phyloP scores from a whole-genome alignment of 2,797 vertebrate genomes.

The Corythornis leucogaster region DNA sequence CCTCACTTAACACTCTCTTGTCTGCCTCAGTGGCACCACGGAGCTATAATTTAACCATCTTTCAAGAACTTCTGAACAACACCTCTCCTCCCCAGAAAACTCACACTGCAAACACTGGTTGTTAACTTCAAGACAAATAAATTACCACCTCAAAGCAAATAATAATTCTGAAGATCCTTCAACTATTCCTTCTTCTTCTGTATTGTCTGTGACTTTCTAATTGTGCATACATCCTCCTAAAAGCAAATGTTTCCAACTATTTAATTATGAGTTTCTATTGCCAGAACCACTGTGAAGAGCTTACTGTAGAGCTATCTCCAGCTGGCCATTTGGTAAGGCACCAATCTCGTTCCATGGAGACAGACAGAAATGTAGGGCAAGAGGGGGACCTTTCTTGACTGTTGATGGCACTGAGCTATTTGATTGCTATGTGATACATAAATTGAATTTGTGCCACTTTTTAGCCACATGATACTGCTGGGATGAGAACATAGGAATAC shows the following conservation, averaged over 20 bases:
- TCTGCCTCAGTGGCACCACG: not conserved
- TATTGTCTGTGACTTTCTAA: not conserved
- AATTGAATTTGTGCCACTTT: not conserved
- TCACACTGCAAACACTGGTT: not conserved
- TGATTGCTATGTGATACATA: not conserved
- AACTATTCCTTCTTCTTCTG: not conserved
- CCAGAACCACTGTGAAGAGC: not conserved
- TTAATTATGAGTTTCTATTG: not conserved
- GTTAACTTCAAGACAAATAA: not conserved
- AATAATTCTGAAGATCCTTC: not conserved
- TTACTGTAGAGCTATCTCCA: not conserved
- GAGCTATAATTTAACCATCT: not conserved
- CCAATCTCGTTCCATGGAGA: not conserved
- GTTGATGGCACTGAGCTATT: not conserved
- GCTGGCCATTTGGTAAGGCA: not conserved
- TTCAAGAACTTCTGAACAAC: not conserved
- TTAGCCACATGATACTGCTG: not conserved
- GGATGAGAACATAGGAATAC: constrained; percentile 38
- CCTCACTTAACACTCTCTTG: not conserved
- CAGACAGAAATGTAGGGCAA: not conserved
- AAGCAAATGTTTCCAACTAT: not conserved
- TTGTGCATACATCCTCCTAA: not conserved
- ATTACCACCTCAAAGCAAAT: not conserved
- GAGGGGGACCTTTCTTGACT: not conserved
- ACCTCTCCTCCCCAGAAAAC: not conserved